Conservation (phyloP, 2,797 vertebrate species). For the Todus mexicanus region DNA sequence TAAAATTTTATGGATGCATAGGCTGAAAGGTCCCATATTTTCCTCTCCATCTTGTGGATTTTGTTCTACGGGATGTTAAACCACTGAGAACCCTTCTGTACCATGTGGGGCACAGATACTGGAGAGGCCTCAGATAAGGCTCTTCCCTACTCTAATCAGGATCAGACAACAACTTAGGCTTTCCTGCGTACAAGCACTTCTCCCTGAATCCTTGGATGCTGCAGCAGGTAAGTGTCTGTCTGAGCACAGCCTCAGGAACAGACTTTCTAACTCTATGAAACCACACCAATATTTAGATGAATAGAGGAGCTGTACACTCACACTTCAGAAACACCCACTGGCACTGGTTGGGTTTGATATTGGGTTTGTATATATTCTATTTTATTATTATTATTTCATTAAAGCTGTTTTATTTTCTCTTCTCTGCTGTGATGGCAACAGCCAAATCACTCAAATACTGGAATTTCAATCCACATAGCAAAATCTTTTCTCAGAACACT, state of each 20-base stretch:
- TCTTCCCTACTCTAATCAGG: background rate
- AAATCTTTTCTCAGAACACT: background rate
- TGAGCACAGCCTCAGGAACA: background rate
- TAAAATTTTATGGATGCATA: background rate
- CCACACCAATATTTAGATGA: background rate
- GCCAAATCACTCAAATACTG: background rate
- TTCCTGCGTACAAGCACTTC: background rate
- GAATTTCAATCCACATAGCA: background rate
- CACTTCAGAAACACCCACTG: background rate
- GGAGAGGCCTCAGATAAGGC: background rate
- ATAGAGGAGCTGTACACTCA: background rate
- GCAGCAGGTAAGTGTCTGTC: background rate
- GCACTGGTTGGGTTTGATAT: no score
- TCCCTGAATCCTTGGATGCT: no score
- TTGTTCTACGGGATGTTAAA: background rate
- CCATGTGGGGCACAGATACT: background rate
- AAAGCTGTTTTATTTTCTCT: no score
- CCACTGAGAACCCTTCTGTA: background rate
- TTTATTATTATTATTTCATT: no score
- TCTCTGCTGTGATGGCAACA: background rate
- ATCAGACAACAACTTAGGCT: background rate
- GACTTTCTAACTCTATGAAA: background rate
- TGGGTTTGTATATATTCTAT: no score
- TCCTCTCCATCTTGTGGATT: background rate
- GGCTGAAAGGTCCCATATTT: background rate